Conservation (phyloP, 1,140 invertebrate genomes). For the Leptopilina boulardi region DNA sequence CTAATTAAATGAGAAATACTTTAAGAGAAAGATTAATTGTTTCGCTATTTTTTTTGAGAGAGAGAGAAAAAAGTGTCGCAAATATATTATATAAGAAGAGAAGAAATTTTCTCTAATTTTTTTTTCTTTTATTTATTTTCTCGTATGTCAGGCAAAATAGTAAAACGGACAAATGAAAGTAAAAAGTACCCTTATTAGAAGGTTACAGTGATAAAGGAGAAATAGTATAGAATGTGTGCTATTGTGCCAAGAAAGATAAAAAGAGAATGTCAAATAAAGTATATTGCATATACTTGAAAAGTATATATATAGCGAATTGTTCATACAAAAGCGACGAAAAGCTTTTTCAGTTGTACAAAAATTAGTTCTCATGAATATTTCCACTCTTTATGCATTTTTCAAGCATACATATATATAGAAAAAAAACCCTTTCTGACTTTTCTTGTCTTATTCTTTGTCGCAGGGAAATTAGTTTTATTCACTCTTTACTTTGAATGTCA, state of each 20-base stretch:
- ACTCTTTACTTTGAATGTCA: not conserved
- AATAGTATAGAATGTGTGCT: not conserved
- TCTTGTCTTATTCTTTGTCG: not conserved
- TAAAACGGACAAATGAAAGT: not conserved
- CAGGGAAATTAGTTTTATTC: not conserved
- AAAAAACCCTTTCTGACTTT: not conserved
- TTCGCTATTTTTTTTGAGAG: too few species aligned
- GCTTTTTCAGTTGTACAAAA: not conserved
- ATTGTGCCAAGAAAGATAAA: constrained; percentile 2
- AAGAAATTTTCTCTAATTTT: too few species aligned
- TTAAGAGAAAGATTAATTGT: too few species aligned
- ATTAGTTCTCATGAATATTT: constrained; percentile 18
- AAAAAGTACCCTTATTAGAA: constrained; percentile 10
- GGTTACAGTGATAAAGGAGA: not conserved
- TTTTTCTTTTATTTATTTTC: not conserved
- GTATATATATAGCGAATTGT: not conserved
- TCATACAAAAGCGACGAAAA: not conserved
- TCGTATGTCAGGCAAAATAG: not conserved
- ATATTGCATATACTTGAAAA: not conserved
- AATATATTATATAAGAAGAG: too few species aligned
- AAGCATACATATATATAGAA: not conserved
- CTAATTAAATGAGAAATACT: too few species aligned
- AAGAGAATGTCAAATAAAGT: constrained; percentile 11
- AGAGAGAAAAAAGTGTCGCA: too few species aligned
- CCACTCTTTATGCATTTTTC: not conserved